phyloP scores from a whole-genome alignment of 2,888 invertebrate species.

The Boloria selene region DNA sequence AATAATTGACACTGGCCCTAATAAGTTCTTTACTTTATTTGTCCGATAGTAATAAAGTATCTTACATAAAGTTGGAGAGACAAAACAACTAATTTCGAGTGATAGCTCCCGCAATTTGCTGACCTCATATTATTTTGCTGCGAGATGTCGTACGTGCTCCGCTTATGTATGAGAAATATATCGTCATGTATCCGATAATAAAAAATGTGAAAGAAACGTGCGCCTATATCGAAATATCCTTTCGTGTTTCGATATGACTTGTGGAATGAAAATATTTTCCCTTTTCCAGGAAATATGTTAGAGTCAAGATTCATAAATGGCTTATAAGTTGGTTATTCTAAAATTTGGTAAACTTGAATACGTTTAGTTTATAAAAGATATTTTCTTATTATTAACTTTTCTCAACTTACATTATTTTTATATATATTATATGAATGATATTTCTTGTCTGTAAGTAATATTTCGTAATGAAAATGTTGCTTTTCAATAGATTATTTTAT shows the following conservation, averaged over 20 bases:
- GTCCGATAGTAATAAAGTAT: conserved; percentile 15
- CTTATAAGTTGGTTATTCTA: too few species aligned
- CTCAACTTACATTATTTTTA: too few species aligned
- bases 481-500: too few species aligned
- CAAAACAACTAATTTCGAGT: conserved; percentile 35
- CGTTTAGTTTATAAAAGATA: too few species aligned
- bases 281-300: background rate
- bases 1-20: conserved; percentile 4
- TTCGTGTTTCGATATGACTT: conserved; percentile 7
- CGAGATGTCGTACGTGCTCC: conserved; percentile 35
- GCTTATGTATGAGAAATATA: conserved; percentile 26
- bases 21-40: conserved; percentile 2
- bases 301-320: background rate
- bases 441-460: too few species aligned
- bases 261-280: conserved; percentile 17
- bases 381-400: too few species aligned
- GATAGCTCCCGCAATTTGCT: conserved; percentile 37
- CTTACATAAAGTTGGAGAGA: conserved; percentile 34
- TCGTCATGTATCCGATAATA: conserved; percentile 27
- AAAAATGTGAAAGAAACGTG: conserved; percentile 34
- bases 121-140: conserved; percentile 38
- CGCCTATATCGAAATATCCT: conserved; percentile 11
- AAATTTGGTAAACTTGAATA: too few species aligned
- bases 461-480: too few species aligned
- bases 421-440: too few species aligned